A percentile compares a stretch with the other conserved stretches of the same genome.
Conservation (phyloP, 2,888 invertebrate species). For the Cataglyphis albicans region DNA sequence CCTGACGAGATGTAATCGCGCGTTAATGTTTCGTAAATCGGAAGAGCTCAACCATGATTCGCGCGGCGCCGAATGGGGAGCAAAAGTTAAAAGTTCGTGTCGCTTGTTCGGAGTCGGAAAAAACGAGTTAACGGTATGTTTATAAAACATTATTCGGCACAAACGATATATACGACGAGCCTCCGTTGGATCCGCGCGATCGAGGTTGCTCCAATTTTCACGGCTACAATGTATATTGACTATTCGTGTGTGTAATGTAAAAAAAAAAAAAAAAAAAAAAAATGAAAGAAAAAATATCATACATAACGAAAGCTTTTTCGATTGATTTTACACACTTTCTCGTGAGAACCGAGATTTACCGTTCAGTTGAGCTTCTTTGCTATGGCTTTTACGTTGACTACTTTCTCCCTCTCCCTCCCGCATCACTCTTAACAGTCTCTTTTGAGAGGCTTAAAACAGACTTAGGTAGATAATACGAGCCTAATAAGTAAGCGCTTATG, state of each 20-base stretch:
- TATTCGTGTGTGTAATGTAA: conserved; percentile 64
- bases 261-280: conserved; percentile 45
- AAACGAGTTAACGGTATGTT: conserved; percentile 59
- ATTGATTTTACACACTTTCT: conserved; percentile 31
- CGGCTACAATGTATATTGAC: conserved; percentile 65
- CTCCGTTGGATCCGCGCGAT: conserved; percentile 33
- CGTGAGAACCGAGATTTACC: conserved; percentile 15
- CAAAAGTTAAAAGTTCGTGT: conserved; percentile 15
- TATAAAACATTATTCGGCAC: conserved; percentile 71
- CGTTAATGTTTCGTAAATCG: conserved; percentile 33
- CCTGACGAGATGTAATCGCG: conserved; percentile 19
- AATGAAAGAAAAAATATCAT: conserved; percentile 43
- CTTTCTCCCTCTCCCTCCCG: conserved; percentile 32
- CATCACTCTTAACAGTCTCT: conserved; percentile 59
- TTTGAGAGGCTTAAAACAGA: conserved; percentile 51
- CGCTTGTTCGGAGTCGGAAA: conserved; percentile 51
- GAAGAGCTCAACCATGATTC: conserved; percentile 32
- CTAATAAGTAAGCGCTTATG: conserved; percentile 70
- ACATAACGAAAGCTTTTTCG: conserved; percentile 44
- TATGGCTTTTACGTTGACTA: conserved; percentile 23
- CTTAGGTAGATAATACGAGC: conserved; percentile 55
- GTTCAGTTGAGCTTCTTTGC: conserved; percentile 25
- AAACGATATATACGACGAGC: conserved; percentile 65
- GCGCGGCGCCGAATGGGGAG: conserved; percentile 9
- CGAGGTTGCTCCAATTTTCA: conserved; percentile 36